Conservation (phyloP, 2,888 invertebrate genomes). For the Octonoba sinensis region DNA sequence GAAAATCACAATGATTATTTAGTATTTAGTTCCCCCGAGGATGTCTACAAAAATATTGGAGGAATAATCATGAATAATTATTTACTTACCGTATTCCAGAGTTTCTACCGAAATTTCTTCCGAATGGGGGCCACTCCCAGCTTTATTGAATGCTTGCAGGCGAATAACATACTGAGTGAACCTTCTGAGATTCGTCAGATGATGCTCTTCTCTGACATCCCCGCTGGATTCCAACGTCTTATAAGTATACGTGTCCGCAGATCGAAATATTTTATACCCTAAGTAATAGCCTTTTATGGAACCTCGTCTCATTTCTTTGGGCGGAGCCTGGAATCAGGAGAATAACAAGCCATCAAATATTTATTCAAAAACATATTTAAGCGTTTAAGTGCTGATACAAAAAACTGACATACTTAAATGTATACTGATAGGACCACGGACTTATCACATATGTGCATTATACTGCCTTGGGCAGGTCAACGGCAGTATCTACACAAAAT, state of each 20-base stretch:
- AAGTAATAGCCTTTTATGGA: slow-evolving; percentile 64
- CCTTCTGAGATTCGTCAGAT: slow-evolving; percentile 70
- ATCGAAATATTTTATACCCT: slow-evolving; percentile 56
- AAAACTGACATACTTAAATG: too few relatives aligned
- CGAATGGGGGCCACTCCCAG: slow-evolving; percentile 71
- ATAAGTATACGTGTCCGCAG: slow-evolving; percentile 62
- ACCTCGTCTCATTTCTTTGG: slow-evolving; percentile 58
- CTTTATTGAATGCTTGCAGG: slow-evolving; percentile 70
- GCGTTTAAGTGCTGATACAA: too few relatives aligned
- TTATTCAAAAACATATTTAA: background rate
- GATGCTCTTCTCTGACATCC: slow-evolving; percentile 64
- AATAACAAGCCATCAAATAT: background rate
- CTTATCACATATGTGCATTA: too few relatives aligned
- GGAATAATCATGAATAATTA: too few relatives aligned
- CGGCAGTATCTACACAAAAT: too few relatives aligned
- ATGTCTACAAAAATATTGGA: too few relatives aligned
- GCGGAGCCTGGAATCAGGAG: slow-evolving; percentile 38
- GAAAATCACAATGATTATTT: too few relatives aligned
- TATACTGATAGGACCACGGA: too few relatives aligned
- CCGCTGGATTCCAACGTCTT: slow-evolving; percentile 66
- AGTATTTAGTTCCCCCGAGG: too few relatives aligned
- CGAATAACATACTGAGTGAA: slow-evolving; percentile 71
- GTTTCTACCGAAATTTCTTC: slow-evolving; percentile 70
- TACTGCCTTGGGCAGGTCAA: too few relatives aligned
- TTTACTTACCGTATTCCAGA: slow-evolving; percentile 71